phyloP scores from a whole-genome alignment of 2,113 vertebrate species.

The Halcyon senegalensis region DNA sequence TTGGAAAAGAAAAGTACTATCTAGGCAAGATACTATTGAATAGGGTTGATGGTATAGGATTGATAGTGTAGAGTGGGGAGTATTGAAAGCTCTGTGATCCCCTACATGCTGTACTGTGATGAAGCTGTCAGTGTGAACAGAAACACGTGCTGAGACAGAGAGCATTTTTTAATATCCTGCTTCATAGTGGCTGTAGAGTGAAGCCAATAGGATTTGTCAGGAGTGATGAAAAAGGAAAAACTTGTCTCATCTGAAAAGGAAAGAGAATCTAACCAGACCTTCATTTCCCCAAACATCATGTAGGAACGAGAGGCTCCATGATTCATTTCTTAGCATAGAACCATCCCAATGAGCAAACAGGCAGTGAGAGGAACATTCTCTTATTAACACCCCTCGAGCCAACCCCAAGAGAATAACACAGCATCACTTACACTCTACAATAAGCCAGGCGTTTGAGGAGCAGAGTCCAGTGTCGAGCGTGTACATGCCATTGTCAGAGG shows the following conservation, averaged over 20 bases:
- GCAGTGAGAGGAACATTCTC: not conserved
- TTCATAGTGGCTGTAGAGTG: not conserved
- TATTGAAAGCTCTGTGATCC: not conserved
- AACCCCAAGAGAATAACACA: not conserved
- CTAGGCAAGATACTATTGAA: not conserved
- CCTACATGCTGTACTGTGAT: not conserved
- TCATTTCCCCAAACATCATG: not conserved
- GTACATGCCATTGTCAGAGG: constrained; percentile 83
- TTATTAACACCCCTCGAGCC: not conserved
- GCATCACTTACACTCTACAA: constrained; percentile 81
- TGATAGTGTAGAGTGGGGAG: not conserved
- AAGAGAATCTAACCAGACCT: not conserved
- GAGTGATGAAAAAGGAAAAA: not conserved
- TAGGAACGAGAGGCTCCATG: not conserved
- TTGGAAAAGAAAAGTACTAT: not conserved
- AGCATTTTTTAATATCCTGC: not conserved
- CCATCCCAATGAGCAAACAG: not conserved
- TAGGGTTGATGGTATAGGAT: not conserved
- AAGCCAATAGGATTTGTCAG: not conserved
- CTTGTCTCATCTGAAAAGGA: not conserved
- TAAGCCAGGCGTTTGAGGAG: constrained; percentile 83
- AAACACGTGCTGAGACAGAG: not conserved
- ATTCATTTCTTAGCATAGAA: not conserved
- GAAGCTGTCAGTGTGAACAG: not conserved
- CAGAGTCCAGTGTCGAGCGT: constrained; percentile 74